phyloP scores from a whole-genome alignment of 2,113 vertebrate genomes.

The Serranochromis macrocephalus region DNA sequence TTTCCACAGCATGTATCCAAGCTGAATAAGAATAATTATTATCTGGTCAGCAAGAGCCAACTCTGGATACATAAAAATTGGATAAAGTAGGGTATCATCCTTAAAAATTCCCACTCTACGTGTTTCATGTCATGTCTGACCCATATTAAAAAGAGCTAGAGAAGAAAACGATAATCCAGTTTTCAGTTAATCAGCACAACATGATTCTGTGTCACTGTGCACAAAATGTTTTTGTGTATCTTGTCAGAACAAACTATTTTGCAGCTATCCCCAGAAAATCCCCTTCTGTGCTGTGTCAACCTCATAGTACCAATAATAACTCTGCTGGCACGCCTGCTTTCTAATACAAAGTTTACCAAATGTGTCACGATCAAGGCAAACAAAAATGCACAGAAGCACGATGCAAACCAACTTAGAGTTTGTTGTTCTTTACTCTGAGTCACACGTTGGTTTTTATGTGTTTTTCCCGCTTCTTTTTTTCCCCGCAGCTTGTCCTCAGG shows the following conservation, averaged over 20 bases:
- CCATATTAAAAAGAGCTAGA: conserved; percentile 4
- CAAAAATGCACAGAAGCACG: not conserved
- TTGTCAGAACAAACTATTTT: not conserved
- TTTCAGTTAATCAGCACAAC: not conserved
- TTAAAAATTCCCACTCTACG: not conserved
- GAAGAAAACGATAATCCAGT: not conserved
- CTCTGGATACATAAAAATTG: not conserved
- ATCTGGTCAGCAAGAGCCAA: not conserved
- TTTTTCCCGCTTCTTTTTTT: not conserved
- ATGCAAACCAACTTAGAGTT: not conserved
- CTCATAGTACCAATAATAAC: not conserved
- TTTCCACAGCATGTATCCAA: not conserved
- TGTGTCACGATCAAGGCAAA: not conserved
- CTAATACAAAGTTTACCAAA: conserved; percentile 1
- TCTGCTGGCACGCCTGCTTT: not conserved
- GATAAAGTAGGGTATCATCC: not conserved
- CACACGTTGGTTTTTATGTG: not conserved
- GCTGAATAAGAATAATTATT: not conserved
- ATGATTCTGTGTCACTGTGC: not conserved
- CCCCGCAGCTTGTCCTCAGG: conserved; percentile 84
- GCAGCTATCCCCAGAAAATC: not conserved
- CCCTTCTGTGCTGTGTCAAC: conserved; percentile 2
- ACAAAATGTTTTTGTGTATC: not conserved
- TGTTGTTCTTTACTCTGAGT: not conserved
- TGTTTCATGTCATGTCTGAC: not conserved